These are phyloP conservation scores for Mastomys natalensis DNA, from an alignment of 2,113 vertebrate species.

Conservation along the genomic window DNA sequence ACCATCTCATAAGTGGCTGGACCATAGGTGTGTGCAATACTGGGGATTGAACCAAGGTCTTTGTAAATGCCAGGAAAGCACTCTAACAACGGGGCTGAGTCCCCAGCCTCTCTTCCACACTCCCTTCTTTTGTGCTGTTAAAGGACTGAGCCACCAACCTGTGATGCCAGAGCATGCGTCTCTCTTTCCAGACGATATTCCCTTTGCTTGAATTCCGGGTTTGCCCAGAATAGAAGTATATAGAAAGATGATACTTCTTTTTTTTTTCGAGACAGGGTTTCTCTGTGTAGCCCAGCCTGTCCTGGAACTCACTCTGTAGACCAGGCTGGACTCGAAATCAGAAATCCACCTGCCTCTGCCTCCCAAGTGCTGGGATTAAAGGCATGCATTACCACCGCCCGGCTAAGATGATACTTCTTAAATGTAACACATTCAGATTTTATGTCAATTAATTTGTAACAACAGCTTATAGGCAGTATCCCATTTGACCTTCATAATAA, in stretches of 20 bases:
- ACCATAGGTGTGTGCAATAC: neutral
- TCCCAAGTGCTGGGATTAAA: no score
- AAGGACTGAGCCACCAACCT: neutral
- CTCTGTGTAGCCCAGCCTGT: no score
- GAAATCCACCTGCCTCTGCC: no score
- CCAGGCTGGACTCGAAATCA: no score
- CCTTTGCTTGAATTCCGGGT: neutral
- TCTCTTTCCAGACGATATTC: neutral
- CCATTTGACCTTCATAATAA: neutral
- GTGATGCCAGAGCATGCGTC: no score
- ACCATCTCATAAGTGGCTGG: no score
- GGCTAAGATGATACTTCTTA: neutral
- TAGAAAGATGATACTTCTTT: neutral
- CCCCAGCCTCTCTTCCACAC: neutral
- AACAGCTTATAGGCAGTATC: neutral
- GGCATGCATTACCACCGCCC: no score
- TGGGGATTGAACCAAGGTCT: neutral
- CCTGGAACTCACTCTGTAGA: no score
- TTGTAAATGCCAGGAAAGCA: neutral
- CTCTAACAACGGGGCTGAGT: neutral
- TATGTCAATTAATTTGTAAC: neutral
- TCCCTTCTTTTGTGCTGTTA: neutral
- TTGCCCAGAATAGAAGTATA: neutral
- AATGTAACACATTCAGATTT: neutral
- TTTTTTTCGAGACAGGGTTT: no score